Conservation (phyloP, 2,888 invertebrate species). For the Coleophora flavipennella region DNA sequence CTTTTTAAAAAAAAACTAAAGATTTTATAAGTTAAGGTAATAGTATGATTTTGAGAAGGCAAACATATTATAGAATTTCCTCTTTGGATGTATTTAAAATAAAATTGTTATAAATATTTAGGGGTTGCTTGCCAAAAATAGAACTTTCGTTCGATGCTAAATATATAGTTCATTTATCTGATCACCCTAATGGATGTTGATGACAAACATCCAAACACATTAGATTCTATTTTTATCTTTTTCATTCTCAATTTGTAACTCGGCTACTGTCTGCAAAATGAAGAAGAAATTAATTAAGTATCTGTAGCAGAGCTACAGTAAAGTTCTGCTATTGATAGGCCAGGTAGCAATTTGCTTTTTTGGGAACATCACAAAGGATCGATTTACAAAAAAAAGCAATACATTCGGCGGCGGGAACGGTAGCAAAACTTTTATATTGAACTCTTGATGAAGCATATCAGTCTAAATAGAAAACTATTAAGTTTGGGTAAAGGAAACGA, state of each 20-base stretch:
- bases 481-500: slow-evolving; percentile 32
- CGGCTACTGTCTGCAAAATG: slow-evolving; percentile 45
- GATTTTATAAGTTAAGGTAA: no score
- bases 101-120: no score
- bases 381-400: slow-evolving; percentile 30
- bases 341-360: slow-evolving; percentile 52
- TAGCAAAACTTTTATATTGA: slow-evolving; percentile 56
- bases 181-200: slow-evolving; percentile 47
- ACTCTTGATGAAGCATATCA: slow-evolving; percentile 50
- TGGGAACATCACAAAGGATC: slow-evolving; percentile 26
- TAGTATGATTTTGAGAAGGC: no score
- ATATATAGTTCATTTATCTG: no score
- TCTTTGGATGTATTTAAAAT: no score
- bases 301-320: slow-evolving; percentile 41
- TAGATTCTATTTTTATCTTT: slow-evolving; percentile 33
- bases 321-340: slow-evolving; percentile 18
- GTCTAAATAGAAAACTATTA: slow-evolving; percentile 59
- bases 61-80: no score
- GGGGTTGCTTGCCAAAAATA: no score
- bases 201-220: slow-evolving; percentile 48
- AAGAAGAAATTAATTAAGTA: slow-evolving; percentile 62
- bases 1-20: no score
- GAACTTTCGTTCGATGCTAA: no score
- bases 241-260: slow-evolving; percentile 62
- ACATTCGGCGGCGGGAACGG: slow-evolving; percentile 46